Conservation (phyloP, 2,797 vertebrate species). For the Rousettus madagascariensis region DNA sequence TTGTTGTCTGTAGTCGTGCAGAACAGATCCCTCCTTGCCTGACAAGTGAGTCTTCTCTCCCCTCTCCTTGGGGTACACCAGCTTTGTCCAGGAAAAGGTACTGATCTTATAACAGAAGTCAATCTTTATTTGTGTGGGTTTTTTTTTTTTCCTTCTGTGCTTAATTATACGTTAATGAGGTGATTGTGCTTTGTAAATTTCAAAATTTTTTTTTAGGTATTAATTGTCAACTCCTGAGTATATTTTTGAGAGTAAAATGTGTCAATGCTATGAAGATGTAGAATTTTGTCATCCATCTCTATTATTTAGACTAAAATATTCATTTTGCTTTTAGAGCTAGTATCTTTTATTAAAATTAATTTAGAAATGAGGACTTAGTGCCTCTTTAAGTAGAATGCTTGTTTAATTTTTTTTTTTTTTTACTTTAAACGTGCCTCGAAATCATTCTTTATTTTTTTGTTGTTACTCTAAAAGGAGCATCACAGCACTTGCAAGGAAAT, state of each 20-base stretch:
- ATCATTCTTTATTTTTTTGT: not conserved
- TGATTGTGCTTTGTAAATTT: slow-evolving; percentile 53
- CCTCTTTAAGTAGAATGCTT: not conserved
- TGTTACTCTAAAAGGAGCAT: not conserved
- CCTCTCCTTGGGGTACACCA: slow-evolving; percentile 99
- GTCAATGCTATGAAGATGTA: not conserved
- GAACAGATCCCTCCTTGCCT: slow-evolving; percentile 99
- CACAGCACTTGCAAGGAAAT: not conserved
- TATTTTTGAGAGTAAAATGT: slow-evolving; percentile 28
- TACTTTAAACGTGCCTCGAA: not conserved
- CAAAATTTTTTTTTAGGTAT: slow-evolving; percentile 26
- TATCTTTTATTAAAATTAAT: slow-evolving; percentile 3
- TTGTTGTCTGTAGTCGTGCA: slow-evolving; percentile 93
- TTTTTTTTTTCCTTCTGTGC: slow-evolving; percentile 49
- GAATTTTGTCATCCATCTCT: not conserved
- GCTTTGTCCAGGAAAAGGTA: slow-evolving; percentile 99
- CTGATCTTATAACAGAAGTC: slow-evolving; percentile 81
- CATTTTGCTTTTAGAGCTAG: not conserved
- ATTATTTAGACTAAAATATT: not conserved
- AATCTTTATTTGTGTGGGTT: slow-evolving; percentile 52
- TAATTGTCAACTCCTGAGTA: not conserved
- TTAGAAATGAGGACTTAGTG: not conserved
- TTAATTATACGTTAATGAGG: slow-evolving; percentile 57
- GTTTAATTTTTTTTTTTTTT: no score
- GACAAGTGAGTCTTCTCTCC: slow-evolving; percentile 98